Conservation (phyloP, 2,797 vertebrate genomes). For the Gephyroberyx darwinii region DNA sequence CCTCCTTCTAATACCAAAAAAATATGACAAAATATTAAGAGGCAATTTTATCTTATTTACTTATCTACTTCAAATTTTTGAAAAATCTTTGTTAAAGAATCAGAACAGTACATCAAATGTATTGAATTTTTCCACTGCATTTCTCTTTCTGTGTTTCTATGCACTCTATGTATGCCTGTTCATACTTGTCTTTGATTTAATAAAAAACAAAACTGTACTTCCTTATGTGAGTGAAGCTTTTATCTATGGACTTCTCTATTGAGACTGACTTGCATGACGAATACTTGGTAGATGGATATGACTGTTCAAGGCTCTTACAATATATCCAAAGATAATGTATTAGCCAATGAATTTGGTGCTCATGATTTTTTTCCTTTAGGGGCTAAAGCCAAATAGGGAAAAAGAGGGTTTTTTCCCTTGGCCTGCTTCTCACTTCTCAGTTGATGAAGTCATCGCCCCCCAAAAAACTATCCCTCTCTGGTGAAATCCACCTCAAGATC, state of each 20-base stretch:
- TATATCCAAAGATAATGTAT: neutral
- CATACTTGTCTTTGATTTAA: too few species aligned
- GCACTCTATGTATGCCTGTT: too few species aligned
- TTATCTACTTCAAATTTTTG: too few species aligned
- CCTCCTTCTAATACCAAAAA: neutral
- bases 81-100: too few species aligned
- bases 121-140: too few species aligned
- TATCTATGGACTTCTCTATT: neutral
- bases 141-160: too few species aligned
- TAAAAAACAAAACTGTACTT: too few species aligned
- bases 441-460: neutral
- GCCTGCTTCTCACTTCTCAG: constrained; percentile 3
- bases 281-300: neutral
- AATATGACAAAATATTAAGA: too few species aligned
- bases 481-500: constrained; percentile 13
- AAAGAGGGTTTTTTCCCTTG: constrained; percentile 11
- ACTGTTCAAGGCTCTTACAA: neutral
- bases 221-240: neutral
- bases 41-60: too few species aligned
- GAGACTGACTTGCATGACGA: neutral
- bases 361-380: neutral
- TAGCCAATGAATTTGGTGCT: neutral
- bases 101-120: too few species aligned
- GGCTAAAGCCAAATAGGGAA: neutral
- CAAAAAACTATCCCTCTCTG: neutral